Conservation (phyloP, 2,797 vertebrate genomes). For the Lepus oiostolus region DNA sequence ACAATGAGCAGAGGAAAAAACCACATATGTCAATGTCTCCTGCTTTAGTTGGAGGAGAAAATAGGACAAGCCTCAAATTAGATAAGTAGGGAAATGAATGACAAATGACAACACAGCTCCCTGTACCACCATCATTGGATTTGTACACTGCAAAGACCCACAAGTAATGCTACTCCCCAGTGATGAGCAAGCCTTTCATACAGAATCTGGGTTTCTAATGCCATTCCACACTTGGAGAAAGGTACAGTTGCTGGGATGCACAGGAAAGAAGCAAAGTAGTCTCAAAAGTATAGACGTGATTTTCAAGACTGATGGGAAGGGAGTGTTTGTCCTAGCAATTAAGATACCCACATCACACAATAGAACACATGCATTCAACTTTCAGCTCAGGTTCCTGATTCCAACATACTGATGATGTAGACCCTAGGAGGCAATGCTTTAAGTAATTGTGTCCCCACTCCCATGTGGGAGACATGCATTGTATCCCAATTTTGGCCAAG, state of each 20-base stretch:
- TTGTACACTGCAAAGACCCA: background rate
- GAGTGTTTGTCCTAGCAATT: too few species aligned
- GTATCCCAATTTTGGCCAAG: too few species aligned
- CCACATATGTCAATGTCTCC: background rate
- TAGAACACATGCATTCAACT: too few species aligned
- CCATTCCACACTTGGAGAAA: background rate
- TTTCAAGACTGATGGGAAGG: too few species aligned
- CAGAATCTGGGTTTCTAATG: background rate
- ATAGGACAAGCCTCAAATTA: background rate
- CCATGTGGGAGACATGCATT: too few species aligned
- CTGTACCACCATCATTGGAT: background rate
- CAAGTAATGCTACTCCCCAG: background rate
- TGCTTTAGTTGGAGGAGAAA: background rate
- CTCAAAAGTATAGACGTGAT: background rate
- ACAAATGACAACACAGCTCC: background rate
- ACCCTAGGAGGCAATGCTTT: too few species aligned
- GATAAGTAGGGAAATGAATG: background rate
- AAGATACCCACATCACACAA: too few species aligned
- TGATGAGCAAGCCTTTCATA: background rate
- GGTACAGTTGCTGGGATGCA: background rate
- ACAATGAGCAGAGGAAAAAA: constrained; percentile 44
- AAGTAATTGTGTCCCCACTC: too few species aligned
- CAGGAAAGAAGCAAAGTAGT: background rate
- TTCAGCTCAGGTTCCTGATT: too few species aligned
- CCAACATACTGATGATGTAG: too few species aligned